Evolutionary conservation across 2,888 invertebrate species (phyloP).

Genomic region (Chrysolina haemoptera): DNA sequence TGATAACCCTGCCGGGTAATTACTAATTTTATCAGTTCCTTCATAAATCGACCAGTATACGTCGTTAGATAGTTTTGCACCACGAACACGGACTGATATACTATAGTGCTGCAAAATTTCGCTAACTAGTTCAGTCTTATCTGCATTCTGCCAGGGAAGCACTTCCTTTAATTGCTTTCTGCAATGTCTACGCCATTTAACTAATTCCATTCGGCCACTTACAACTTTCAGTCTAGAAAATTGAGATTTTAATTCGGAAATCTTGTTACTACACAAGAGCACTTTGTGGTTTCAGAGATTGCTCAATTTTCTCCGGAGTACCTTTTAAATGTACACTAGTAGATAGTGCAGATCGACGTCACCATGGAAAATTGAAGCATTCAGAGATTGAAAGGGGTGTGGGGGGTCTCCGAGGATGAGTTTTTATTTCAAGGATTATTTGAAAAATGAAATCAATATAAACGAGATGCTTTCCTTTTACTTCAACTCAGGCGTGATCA

Average conservation of each 20-base stretch:
- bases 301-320: background rate
- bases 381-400: no score
- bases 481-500: no score
- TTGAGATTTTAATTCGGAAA: slow-evolving; percentile 33
- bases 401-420: no score
- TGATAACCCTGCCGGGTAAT: no score
- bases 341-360: background rate
- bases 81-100: background rate
- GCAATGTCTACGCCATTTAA: slow-evolving; percentile 28
- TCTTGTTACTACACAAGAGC: slow-evolving; percentile 7
- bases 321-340: background rate
- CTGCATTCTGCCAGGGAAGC: slow-evolving; percentile 28
- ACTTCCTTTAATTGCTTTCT: slow-evolving; percentile 36
- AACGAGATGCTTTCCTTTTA: no score
- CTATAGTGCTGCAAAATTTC: background rate
- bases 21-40: background rate
- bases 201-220: slow-evolving; percentile 24
- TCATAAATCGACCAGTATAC: background rate
- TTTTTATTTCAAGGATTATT: no score
- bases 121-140: slow-evolving; percentile 32
- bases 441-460: no score
- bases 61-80: background rate
- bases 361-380: no score
- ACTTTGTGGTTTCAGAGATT: background rate
- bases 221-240: slow-evolving; percentile 29